phyloP scores from a whole-genome alignment of 2,888 invertebrate species.

The Cataglyphis altisquamis region DNA sequence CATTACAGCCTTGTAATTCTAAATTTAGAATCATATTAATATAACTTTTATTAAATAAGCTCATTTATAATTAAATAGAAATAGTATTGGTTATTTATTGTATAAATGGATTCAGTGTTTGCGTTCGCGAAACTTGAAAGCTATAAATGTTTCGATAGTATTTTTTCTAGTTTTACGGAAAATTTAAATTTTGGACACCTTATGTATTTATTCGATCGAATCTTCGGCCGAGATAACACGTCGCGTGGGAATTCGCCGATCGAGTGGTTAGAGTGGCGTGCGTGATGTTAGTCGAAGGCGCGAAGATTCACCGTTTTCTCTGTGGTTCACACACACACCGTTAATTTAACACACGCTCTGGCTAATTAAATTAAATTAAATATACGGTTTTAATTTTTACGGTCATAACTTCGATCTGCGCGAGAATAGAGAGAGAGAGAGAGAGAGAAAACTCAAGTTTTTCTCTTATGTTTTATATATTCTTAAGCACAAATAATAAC shows the following conservation, averaged over 20 bases:
- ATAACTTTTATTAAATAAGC: constrained; percentile 1
- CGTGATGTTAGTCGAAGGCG: constrained; percentile 30
- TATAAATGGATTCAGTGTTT: neutral
- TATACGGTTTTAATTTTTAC: constrained; percentile 1
- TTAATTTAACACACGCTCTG: constrained; percentile 28
- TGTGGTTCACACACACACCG: neutral
- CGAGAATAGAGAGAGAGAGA: neutral
- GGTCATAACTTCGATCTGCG: neutral
- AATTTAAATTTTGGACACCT: neutral
- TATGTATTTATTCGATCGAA: neutral
- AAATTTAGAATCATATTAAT: neutral
- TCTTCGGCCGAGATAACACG: constrained; percentile 29
- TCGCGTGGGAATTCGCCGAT: constrained; percentile 37
- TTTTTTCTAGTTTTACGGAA: neutral
- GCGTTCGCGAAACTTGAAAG: neutral
- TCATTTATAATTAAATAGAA: neutral
- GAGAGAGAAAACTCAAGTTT: neutral
- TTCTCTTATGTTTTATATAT: neutral
- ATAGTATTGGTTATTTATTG: neutral
- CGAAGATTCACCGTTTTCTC: constrained; percentile 26
- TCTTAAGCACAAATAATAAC: neutral
- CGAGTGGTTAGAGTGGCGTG: constrained; percentile 14
- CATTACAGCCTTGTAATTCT: neutral
- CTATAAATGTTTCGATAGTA: neutral
- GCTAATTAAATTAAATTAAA: constrained; percentile 16